These are phyloP conservation scores for Pseudoatta argentina DNA, from an alignment of 1,140 invertebrate genomes.

Conservation along the genomic window DNA sequence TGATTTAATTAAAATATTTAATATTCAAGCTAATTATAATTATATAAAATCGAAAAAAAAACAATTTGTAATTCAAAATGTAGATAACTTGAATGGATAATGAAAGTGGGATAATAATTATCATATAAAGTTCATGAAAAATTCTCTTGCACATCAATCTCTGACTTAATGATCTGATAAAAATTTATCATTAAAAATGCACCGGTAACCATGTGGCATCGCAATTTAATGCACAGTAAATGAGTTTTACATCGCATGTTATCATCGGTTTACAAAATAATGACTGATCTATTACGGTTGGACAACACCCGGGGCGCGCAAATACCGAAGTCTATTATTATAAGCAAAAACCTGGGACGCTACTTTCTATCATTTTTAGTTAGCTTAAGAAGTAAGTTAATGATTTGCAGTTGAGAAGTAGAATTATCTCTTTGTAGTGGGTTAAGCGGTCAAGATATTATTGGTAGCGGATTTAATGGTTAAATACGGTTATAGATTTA, in stretches of 20 bases:
- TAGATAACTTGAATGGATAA: neutral
- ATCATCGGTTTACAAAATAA: neutral
- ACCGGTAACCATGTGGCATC: neutral
- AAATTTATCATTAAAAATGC: slow-evolving; percentile 1
- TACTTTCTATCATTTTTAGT: slow-evolving; percentile 20
- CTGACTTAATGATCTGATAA: neutral
- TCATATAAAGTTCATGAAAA: neutral
- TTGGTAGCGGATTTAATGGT: neutral
- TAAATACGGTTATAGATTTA: too few relatives aligned
- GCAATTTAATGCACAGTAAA: neutral
- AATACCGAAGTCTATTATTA: neutral
- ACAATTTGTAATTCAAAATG: neutral
- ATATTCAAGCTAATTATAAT: neutral
- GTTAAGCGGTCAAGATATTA: slow-evolving; percentile 23
- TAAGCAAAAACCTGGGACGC: slow-evolving; percentile 10
- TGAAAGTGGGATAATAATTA: neutral
- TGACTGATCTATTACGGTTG: neutral
- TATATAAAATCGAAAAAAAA: neutral
- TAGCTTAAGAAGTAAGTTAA: slow-evolving; percentile 39
- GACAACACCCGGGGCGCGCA: neutral
- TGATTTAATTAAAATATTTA: neutral
- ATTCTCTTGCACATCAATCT: neutral
- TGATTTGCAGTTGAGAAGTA: slow-evolving; percentile 24
- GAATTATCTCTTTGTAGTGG: slow-evolving; percentile 33
- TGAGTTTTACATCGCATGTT: neutral